Evolutionary conservation across 2,797 vertebrate genomes (phyloP).

Genomic region (Thamnophis elegans): DNA sequence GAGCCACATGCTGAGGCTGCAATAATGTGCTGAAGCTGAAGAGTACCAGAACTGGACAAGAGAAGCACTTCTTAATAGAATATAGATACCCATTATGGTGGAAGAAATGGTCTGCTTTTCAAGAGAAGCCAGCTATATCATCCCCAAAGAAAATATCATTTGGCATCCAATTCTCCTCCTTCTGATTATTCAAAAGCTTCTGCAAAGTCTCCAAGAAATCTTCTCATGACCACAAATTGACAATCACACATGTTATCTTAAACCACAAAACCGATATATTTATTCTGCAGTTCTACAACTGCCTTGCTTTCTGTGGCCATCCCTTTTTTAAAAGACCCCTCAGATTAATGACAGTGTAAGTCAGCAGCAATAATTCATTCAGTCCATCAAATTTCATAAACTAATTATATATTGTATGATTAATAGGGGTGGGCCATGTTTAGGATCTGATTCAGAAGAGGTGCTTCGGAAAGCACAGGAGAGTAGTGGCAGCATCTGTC

Average conservation of each 20-base stretch:
- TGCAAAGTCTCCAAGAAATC: not conserved
- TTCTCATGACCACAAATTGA: not conserved
- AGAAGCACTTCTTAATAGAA: not conserved
- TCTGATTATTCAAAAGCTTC: not conserved
- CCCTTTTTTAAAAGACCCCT: not conserved
- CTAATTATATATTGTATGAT: not conserved
- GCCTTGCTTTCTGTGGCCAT: not conserved
- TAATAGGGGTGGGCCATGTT: not conserved
- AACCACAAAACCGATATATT: not conserved
- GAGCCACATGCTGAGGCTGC: too few relatives aligned
- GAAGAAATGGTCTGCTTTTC: not conserved
- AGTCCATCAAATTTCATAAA: not conserved
- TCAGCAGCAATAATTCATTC: not conserved
- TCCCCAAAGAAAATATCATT: not conserved
- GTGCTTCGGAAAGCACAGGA: not conserved
- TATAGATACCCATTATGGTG: not conserved
- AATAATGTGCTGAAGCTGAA: too few relatives aligned
- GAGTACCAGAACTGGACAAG: not conserved
- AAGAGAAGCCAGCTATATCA: not conserved
- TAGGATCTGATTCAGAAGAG: not conserved
- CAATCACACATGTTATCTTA: not conserved
- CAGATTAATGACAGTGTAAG: not conserved
- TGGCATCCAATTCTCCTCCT: not conserved
- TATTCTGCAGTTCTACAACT: not conserved
- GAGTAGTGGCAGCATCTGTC: not conserved